Base-by-base conservation (phyloP, 1,140 invertebrate genomes). In the Capitella teleta region DNA sequence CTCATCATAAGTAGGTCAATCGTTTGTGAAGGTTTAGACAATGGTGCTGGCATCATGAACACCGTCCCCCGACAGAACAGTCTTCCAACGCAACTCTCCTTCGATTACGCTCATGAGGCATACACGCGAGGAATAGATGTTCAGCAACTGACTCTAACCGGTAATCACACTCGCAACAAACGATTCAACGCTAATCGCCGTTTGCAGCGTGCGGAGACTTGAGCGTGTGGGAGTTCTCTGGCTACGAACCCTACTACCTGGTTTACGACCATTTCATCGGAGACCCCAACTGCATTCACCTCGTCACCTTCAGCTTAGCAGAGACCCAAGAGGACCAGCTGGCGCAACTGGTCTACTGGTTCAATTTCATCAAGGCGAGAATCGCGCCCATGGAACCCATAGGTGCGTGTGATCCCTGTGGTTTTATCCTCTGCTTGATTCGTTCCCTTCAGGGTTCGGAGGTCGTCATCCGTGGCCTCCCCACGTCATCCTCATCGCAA, bases 171-270 rank as follows among this genome's bases (percentile, higher is more conserved):
- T 6, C 36, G 6, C 12, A 38, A 40, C 36, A 37, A 37, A 37
- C 10, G 10, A 6, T 40, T 12, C 38, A 40, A 40, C 2, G 25
- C n/a, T n/a, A n/a, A n/a, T n/a, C n/a, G 14, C 25, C 14, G 19
- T 55, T 69, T 67, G 21, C 60, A 80, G 80, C 75, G 71, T 64
- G 78, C 28, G 82, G 82, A 25, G 80, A 85, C 49, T 64, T 84
- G 21, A 81, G 79, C 28, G 74, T 87, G 26, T 88, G 85, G 84
- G 85, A 88, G 63, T 85, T 88, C 62, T 85, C 83, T 23, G 85
- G 86, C 1, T 81, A 85, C 59, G 82, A 86, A 62, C 80, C 80
- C 21, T 89, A 86, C 70, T 79, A 84, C 65, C 76, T 82, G 48
- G 71, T 82, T 26, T 89, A 87, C 67, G 85, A 88, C 66, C 80